Conservation (phyloP, 2,113 vertebrate species). For the human (Homo sapiens) region DNA sequence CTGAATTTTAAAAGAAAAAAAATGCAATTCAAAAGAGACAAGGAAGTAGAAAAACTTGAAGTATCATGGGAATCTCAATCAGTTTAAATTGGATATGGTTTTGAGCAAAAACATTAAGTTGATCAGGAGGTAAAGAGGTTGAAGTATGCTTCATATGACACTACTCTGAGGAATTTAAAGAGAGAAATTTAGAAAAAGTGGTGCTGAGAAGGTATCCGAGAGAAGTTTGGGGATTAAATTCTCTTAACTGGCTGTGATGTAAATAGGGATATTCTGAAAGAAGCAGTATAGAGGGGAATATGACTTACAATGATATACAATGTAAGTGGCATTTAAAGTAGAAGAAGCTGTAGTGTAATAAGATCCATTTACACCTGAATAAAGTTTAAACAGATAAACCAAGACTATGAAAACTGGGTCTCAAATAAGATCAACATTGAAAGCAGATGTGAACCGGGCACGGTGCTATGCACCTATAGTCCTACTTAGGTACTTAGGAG, state of each 20-base stretch:
- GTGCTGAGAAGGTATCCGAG: background rate
- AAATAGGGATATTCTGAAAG: slow-evolving; percentile 53
- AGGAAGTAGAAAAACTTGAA: background rate
- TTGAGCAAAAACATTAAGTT: background rate
- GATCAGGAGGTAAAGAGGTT: background rate
- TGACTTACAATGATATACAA: slow-evolving; percentile 15
- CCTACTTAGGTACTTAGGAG: background rate
- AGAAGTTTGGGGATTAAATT: background rate
- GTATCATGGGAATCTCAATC: background rate
- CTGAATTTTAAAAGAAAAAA: background rate
- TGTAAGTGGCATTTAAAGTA: background rate
- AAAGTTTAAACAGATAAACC: background rate
- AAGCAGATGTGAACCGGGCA: background rate
- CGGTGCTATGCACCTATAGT: background rate
- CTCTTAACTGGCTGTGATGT: slow-evolving; percentile 52
- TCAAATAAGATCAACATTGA: background rate
- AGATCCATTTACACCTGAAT: slow-evolving; percentile 68
- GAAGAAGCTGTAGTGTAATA: background rate
- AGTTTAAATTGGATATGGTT: slow-evolving; percentile 55
- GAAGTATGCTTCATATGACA: background rate
- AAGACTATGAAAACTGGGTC: slow-evolving; percentile 34
- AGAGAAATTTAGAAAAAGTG: slow-evolving; percentile 6
- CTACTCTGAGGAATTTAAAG: background rate
- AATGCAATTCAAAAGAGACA: background rate
- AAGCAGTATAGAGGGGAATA: slow-evolving; percentile 42